These are phyloP conservation scores for Drosophila setosimentum DNA, from an alignment of 2,888 invertebrate species.

Conservation along the genomic window DNA sequence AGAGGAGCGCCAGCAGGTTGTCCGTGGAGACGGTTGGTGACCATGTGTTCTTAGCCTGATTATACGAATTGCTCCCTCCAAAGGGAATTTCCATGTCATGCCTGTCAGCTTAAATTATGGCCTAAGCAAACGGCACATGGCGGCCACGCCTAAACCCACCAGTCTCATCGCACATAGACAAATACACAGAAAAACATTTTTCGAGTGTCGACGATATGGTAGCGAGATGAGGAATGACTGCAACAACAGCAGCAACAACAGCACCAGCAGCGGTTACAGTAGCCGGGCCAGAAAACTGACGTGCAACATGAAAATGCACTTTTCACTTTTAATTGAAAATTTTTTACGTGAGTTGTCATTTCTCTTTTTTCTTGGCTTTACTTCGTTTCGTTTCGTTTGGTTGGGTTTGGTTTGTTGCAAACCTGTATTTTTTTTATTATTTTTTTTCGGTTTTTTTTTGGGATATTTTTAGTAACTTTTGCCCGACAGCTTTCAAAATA, in stretches of 20 bases:
- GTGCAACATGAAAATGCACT: constrained; percentile 82
- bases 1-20: constrained; percentile 31
- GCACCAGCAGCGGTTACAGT: constrained; percentile 23
- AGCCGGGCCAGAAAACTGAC: constrained; percentile 60
- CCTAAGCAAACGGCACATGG: constrained; percentile 56
- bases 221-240: constrained; percentile 32
- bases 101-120: constrained; percentile 78
- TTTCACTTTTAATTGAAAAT: constrained; percentile 79
- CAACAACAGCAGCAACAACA: constrained; percentile 1
- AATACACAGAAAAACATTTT: constrained; percentile 29
- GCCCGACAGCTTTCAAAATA: constrained; percentile 48
- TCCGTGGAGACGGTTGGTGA: constrained; percentile 48
- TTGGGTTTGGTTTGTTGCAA: constrained; percentile 45
- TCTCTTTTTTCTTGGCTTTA: constrained; percentile 48
- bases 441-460: background rate
- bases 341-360: constrained; percentile 74
- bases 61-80: constrained; percentile 64
- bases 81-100: constrained; percentile 80
- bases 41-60: constrained; percentile 77
- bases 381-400: constrained; percentile 26
- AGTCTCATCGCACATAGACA: constrained; percentile 14
- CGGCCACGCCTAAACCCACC: constrained; percentile 34
- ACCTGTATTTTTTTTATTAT: constrained; percentile 16
- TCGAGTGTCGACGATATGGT: constrained; percentile 27
- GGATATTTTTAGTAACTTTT: constrained; percentile 47